phyloP scores from a whole-genome alignment of 2,113 vertebrate genomes.

The Cheilinus undulatus region DNA sequence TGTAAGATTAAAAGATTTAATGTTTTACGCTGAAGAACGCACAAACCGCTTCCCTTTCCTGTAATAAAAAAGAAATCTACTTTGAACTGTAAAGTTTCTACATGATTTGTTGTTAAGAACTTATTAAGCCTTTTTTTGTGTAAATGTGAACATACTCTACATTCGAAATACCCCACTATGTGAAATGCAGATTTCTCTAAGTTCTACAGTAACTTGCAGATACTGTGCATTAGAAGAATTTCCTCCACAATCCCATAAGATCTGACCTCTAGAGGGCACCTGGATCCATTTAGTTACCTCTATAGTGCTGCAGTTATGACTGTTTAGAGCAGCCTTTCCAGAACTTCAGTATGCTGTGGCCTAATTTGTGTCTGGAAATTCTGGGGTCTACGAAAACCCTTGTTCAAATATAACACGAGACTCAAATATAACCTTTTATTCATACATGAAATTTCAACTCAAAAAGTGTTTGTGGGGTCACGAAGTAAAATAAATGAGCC shows the following conservation, averaged over 20 bases:
- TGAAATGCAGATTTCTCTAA: too few relatives aligned
- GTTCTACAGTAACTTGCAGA: too few relatives aligned
- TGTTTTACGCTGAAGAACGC: background rate
- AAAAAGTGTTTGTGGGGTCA: too few relatives aligned
- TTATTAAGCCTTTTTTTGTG: background rate
- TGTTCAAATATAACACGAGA: too few relatives aligned
- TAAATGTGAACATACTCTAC: conserved; percentile 21
- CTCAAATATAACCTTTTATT: too few relatives aligned
- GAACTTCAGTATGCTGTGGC: too few relatives aligned
- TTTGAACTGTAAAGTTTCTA: background rate
- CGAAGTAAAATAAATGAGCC: too few relatives aligned
- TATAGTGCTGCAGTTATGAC: background rate
- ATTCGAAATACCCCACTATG: too few relatives aligned
- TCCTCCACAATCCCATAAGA: background rate
- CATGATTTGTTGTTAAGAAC: background rate
- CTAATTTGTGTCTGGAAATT: too few relatives aligned
- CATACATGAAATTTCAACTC: too few relatives aligned
- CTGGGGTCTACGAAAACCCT: too few relatives aligned
- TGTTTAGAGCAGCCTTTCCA: background rate
- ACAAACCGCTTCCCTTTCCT: background rate
- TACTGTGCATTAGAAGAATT: background rate
- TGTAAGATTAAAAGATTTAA: background rate
- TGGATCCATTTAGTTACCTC: conserved; percentile 3
- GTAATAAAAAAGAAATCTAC: background rate
- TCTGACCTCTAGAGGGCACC: conserved; percentile 55